Evolutionary conservation across 2,113 vertebrate species (phyloP), one percentile per base, ranked within the genome.

Genomic region (Albula glossodonta): DNA sequence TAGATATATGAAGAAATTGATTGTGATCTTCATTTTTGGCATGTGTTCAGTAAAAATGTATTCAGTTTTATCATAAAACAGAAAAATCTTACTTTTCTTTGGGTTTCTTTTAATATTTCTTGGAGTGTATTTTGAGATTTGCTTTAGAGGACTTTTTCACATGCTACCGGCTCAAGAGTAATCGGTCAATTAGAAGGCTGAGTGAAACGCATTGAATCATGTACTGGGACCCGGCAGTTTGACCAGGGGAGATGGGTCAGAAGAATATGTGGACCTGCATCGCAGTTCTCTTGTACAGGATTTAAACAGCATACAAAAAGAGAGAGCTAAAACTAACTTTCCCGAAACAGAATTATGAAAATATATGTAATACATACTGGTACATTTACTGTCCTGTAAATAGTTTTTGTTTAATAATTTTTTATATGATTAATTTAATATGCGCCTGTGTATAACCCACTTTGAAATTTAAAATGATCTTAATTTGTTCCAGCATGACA

Each of bases 391-490:
- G 82, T 51, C 78, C 49, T 60, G 31, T 52, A 87, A 85, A 89
- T 90, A 88, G 84, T 88, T 83, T 13, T 85, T 90, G 84, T 84
- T 86, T 80, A 7, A 22, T 77, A 51, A 66, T 66, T 66, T 66
- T 66, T 19, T 19, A 66, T 19, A 66, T 66, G 15, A 66, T 19
- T 66, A 22, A 66, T 66, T 22, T 3, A 66, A 66, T 5, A 3
- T 60, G 12, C 12, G 8, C 57, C 13, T 9, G 57, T 41, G 31
- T 41, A 41, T 41, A 41, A 41, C 31, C 31, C 31, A 41, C 31
- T 41, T 41, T 41, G 31, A 41, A 41, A 41, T 41, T 41, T 41
- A 41, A 41, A 41, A 41, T 41, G 31, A 41, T 41, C 31, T 41
- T 41, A 41, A 41, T 41, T 41, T 41, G 31, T 41, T 41, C 31